Evolutionary conservation across 2,113 vertebrate species (phyloP).

Genomic region (Dryoscopus gambensis): DNA sequence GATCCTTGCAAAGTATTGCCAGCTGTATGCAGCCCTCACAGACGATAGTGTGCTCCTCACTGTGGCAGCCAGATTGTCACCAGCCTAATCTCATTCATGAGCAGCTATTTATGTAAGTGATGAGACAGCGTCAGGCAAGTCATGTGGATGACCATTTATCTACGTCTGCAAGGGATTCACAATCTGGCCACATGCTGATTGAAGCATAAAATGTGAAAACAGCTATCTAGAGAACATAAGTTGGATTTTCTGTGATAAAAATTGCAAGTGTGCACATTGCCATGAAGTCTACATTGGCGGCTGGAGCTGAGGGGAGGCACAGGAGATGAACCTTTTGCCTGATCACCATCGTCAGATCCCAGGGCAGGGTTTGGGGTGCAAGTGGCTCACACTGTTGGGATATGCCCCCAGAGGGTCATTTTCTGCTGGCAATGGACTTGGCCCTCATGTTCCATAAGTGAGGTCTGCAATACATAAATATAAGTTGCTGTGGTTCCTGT

Average conservation of each 20-base stretch:
- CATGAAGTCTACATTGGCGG: neutral
- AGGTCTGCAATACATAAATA: neutral
- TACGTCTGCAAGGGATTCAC: neutral
- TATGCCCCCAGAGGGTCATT: neutral
- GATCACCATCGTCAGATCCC: neutral
- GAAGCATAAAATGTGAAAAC: neutral
- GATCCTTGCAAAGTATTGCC: neutral
- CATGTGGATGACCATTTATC: neutral
- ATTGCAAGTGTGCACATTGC: neutral
- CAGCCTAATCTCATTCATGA: neutral
- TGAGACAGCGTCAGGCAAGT: neutral
- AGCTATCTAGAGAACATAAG: neutral
- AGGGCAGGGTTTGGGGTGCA: neutral
- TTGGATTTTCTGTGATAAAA: neutral
- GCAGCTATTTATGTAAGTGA: neutral
- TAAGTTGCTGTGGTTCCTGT: neutral
- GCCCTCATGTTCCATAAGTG: rapidly evolving
- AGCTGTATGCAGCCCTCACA: neutral
- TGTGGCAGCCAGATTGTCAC: neutral
- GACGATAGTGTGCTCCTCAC: neutral
- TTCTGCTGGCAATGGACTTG: neutral
- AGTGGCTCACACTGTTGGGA: neutral
- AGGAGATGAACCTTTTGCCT: neutral
- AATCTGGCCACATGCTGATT: neutral
- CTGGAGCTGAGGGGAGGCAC: neutral